Base-by-base conservation (phyloP, 2,888 invertebrate species). In the Drosophila setosimentum region DNA sequence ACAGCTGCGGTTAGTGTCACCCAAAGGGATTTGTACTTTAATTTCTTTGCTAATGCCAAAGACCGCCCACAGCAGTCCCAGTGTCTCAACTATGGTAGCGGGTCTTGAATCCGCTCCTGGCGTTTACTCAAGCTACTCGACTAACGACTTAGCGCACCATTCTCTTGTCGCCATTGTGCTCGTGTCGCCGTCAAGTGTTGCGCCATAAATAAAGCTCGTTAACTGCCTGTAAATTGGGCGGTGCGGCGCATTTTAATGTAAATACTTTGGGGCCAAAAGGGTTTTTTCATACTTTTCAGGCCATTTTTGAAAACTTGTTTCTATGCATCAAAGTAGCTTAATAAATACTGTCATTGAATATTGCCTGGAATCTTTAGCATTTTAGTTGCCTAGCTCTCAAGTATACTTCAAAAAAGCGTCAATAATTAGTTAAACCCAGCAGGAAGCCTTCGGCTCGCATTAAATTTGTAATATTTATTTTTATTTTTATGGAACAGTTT, bases 11-110 rank as follows among this genome's bases (percentile, higher is more conserved):
- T 80, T 74, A 73, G 83, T 77, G 63, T 71, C 75, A 72, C 73
- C 84, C 75, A 81, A 81, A 82, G 87, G 87, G 85, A 83, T 83
- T 87, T 77, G 80, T 83, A 77, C 83, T 82, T 85, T 88, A 87
- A 85, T 86, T 85, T 82, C 83, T 71, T 82, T 71, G 84, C 76
- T 81, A 71, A 86, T 82, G 72, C 73, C 70, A 71, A 78, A 73
- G 53, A 57, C 40, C 70, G 48, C 73, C 42, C 32, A 35, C 45
- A 55, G 37, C 65, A 63, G 42, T 57, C 50, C 55, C 62, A 54
- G 55, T 48, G 29, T 18, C 54, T 58, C 18, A 30, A 40, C 58
- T 24, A 18, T 50, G 37, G 24, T 37, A 40, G 29, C 32, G 58
- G 30, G 24, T 32, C 32, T 7, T 24, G 58, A 59, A 53, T 64